Evolutionary conservation across 2,113 vertebrate species (phyloP).

Genomic region (Pelobates fuscus): DNA sequence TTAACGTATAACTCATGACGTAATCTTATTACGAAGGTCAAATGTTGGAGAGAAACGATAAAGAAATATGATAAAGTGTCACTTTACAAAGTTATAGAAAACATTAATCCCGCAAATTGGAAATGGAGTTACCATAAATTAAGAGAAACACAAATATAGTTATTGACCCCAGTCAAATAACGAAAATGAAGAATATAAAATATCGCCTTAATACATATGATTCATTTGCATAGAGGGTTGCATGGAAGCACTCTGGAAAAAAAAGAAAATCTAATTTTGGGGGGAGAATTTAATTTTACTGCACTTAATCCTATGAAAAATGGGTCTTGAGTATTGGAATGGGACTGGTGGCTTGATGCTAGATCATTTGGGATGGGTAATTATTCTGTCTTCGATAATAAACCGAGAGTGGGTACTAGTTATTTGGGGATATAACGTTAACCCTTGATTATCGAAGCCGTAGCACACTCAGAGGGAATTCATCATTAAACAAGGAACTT

Average conservation of each 20-base stretch:
- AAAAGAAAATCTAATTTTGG: slow-evolving; percentile 25
- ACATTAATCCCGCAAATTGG: slow-evolving; percentile 42
- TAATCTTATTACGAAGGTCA: slow-evolving; percentile 44
- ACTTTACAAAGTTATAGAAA: slow-evolving; percentile 25
- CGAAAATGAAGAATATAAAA: slow-evolving; percentile 13
- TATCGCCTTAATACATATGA: slow-evolving; percentile 21
- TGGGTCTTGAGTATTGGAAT: no score
- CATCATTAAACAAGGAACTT: no score
- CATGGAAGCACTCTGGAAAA: not conserved
- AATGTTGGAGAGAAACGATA: slow-evolving; percentile 17
- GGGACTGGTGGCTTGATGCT: no score
- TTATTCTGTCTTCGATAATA: no score
- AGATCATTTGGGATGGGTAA: no score
- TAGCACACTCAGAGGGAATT: no score
- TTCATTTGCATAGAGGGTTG: not conserved
- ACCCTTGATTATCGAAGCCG: no score
- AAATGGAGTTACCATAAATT: slow-evolving; percentile 47
- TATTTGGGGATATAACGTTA: no score
- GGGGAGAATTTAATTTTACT: not conserved
- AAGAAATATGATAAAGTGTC: slow-evolving; percentile 40
- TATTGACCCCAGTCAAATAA: slow-evolving; percentile 19
- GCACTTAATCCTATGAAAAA: slow-evolving; percentile 16
- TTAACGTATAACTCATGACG: slow-evolving; percentile 40
- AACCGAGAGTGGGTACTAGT: no score
- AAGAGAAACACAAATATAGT: slow-evolving; percentile 43